Percentiles rank a stretch among this genome's conserved stretches.
Conservation (phyloP, 1,140 invertebrate species). For the Potamilus streckersoni region DNA sequence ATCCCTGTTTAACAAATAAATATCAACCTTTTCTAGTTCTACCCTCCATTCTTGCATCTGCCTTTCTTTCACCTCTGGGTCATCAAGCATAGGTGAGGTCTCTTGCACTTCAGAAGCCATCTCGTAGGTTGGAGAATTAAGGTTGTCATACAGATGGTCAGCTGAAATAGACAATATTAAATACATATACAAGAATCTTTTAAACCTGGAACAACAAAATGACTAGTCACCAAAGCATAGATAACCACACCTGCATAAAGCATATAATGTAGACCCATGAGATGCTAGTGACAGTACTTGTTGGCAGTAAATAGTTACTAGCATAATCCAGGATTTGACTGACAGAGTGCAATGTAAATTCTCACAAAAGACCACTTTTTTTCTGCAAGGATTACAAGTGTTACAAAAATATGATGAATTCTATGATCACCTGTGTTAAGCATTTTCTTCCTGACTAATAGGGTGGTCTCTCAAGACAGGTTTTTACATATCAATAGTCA, state of each 20-base stretch:
- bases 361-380: no score
- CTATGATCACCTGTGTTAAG: no score
- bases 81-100: not conserved
- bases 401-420: no score
- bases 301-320: no score
- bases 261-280: constrained; percentile 10
- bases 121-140: constrained; percentile 41
- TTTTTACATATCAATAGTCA: no score
- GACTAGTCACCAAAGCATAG: not conserved
- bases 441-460: no score
- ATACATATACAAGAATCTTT: not conserved
- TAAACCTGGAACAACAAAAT: constrained; percentile 11
- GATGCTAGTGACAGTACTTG: no score
- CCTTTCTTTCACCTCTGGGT: constrained; percentile 51
- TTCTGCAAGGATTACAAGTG: no score
- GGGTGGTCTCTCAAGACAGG: no score
- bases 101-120: constrained; percentile 15
- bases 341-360: no score
- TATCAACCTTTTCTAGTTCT: constrained; percentile 68
- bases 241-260: constrained; percentile 23
- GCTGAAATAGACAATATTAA: constrained; percentile 14
- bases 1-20: no score
- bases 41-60: constrained; percentile 75
- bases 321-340: no score
- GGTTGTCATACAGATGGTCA: constrained; percentile 42